Conservation (phyloP, 2,797 vertebrate genomes). For the Crocidura indochinensis region DNA sequence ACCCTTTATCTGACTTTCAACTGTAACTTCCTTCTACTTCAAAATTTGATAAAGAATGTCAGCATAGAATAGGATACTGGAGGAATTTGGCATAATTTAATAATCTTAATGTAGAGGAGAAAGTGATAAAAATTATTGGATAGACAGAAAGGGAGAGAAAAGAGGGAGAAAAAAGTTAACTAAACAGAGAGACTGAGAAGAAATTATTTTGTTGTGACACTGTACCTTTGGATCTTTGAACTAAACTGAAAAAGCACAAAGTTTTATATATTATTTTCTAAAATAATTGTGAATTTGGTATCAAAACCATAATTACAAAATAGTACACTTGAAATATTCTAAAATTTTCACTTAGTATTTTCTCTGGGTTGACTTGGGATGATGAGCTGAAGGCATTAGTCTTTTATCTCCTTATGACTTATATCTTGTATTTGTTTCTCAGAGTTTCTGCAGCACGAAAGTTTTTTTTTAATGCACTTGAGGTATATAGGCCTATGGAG, state of each 20-base stretch:
- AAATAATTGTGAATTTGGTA: slow-evolving; percentile 1
- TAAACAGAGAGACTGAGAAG: background rate
- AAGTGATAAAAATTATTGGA: background rate
- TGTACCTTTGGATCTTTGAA: background rate
- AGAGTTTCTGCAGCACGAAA: too few species aligned
- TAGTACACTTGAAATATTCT: background rate
- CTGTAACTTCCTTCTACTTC: slow-evolving; percentile 1
- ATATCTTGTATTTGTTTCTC: background rate
- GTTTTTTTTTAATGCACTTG: too few species aligned
- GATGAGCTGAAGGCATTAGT: background rate
- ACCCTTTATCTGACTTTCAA: slow-evolving; percentile 17
- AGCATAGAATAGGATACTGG: background rate
- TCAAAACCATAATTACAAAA: slow-evolving; percentile 9
- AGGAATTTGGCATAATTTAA: slow-evolving; percentile 17
- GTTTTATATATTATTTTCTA: slow-evolving; percentile 21
- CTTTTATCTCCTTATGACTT: background rate
- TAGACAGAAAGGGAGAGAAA: background rate
- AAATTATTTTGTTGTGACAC: background rate
- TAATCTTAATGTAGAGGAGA: background rate
- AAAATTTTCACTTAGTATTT: background rate
- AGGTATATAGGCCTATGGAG: too few species aligned
- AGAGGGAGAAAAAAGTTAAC: background rate
- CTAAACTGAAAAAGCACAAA: background rate
- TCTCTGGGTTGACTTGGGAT: too few species aligned
- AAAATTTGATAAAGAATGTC: background rate